phyloP scores from a whole-genome alignment of 2,888 invertebrate species.

The Hirudinaria manillensis region DNA sequence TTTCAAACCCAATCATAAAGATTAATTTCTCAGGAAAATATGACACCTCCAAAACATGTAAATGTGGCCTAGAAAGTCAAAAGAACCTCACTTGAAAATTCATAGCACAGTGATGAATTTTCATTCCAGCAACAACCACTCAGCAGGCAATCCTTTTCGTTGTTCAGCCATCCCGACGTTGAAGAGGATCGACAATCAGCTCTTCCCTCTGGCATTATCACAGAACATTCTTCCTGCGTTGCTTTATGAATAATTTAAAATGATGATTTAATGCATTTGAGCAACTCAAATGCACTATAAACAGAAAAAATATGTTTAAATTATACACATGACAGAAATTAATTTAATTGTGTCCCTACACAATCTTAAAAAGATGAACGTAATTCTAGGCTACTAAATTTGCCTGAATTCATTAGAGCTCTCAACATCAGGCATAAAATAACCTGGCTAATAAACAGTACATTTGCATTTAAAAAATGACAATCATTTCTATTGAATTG shows the following conservation, averaged over 20 bases:
- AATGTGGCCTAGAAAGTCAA: no score
- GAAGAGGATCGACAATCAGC: background rate
- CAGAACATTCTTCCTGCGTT: conserved; percentile 23
- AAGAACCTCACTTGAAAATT: background rate
- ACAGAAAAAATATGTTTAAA: background rate
- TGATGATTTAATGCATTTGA: background rate
- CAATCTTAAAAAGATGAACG: background rate
- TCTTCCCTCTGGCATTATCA: conserved; percentile 11
- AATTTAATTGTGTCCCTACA: background rate
- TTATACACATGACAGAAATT: background rate
- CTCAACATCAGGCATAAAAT: no score
- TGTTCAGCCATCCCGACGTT: conserved; percentile 1
- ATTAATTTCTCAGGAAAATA: no score
- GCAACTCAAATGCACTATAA: background rate
- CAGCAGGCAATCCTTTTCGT: conserved; percentile 13
- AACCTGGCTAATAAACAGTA: no score
- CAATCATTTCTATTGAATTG: no score
- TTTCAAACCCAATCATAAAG: no score
- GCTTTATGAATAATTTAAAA: conserved; percentile 5
- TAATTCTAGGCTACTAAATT: background rate
- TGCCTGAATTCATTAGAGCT: no score
- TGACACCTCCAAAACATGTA: no score
- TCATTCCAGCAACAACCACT: conserved; percentile 30
- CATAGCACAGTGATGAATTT: conserved; percentile 4
- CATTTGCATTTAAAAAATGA: no score